Evolutionary conservation across 2,888 invertebrate species (phyloP), one percentile per base, ranked within the genome.

Genomic region (Cheilosia grossa): DNA sequence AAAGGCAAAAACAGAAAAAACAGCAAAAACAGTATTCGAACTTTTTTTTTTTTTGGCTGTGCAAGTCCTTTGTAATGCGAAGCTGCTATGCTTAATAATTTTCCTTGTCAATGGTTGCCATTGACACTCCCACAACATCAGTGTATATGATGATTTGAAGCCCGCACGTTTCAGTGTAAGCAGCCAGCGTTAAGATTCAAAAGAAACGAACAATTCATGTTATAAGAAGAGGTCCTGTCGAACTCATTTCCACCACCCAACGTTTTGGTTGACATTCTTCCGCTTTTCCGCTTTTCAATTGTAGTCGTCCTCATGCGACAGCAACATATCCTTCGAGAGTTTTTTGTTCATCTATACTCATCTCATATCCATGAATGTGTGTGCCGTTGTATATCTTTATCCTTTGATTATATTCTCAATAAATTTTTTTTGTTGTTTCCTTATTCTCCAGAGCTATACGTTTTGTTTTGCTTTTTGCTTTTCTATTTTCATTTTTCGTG

Each of bases 401-500:
- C 75, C 75, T 85, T 85, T 85, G 85, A 85, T 80, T 80, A 80
- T 75, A 59, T 66, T 85, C 75, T 70, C 75, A 75, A 80, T 85
- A 75, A 75, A 85, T 67, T 80, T 70, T 10, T 42, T 61, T 40
- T 63, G 40, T 10, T 78, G 56, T 37, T 13, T 40, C 21, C 49
- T 64, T 61, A 64, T 58, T 47, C 63, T 63, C 37, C 40, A 21
- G 42, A 42, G 21, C 33, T 67, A 27, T 27, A 27, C 40, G 17
- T 49, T 63, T 58, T 67, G 42, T 67, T 64, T 24, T 66, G 15
- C 40, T 56, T 64, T 78, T 73, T 63, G 54, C 44, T 73, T 72
- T 67, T 64, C 44, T 77, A 49, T 72, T 85, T 82, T 75, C 78
- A 82, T 80, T 83, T 75, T 66, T 67, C 72, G 61, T 77, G 85